Base-by-base conservation (phyloP, 2,113 vertebrate species). In the Athene noctua region DNA sequence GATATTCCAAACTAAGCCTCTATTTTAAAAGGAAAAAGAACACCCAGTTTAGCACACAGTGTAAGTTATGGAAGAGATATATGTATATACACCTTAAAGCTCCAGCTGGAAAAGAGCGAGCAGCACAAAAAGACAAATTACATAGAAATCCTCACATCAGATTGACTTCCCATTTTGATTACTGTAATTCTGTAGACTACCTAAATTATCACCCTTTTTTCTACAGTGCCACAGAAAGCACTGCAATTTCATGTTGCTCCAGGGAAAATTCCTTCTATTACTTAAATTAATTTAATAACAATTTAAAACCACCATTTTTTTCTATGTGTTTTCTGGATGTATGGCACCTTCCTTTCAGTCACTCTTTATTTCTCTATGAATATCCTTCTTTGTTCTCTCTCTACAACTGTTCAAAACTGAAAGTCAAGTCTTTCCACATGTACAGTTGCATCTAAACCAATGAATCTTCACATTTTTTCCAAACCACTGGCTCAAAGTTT, bases 261-360 rank as follows among this genome's bases (percentile, higher is more conserved):
- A 84, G 55, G 84, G 46, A 87, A 95, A 91, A 87, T 78, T 70
- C 12, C 20, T 92, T 65, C 9, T 85, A 42, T 46, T 85, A 78
- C 20, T 63, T 89, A 42, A 81, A 88, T 70, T 80, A 86, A 77
- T 77, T 91, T 84, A 13, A 4, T n/a, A 91, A 80, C 55, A 78
- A 84, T 58, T 73, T 59, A 29, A 77, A 13, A 0, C 0, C 3
- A 2, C 1, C 2, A 4, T 15, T 61, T 84, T 82, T 84, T 91
- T 30, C 8, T 18, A 73, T 36, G 11, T 34, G 18, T 10, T 72
- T 92, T 82, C 27, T 80, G 36, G 20, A 58, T 40, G 20, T 34
- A 86, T 14, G 44, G 55, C 15, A 77, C 15, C 38, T 84, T 51
- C 29, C 26, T 77, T 80, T 89, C 30, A 85, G 22, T 14, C 5